phyloP scores from a whole-genome alignment of 2,113 vertebrate genomes.

The Pterophyllum scalare region DNA sequence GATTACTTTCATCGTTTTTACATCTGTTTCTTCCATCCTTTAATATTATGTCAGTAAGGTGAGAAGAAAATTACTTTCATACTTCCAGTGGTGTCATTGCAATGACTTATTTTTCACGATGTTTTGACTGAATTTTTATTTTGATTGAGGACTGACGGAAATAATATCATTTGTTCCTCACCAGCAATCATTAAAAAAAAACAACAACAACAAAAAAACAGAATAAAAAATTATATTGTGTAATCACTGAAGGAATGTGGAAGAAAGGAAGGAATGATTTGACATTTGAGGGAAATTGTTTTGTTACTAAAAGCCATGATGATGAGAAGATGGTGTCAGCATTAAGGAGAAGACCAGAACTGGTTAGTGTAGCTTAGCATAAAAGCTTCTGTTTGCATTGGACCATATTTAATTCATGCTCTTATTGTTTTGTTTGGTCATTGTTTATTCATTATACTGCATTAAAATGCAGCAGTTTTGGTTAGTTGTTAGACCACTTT shows the following conservation, averaged over 20 bases:
- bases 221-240: background rate
- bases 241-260: background rate
- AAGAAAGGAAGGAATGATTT: background rate
- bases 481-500: too few relatives aligned
- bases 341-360: background rate
- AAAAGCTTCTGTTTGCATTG: background rate
- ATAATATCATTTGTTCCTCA: background rate
- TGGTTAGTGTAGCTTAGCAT: background rate
- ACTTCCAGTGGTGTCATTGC: constrained; percentile 3
- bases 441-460: background rate
- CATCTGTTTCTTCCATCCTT: background rate
- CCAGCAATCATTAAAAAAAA: background rate
- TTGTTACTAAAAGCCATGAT: background rate
- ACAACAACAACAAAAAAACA: background rate
- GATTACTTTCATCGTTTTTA: constrained; percentile 3
- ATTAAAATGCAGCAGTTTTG: background rate
- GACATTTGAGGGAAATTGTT: background rate
- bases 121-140: background rate
- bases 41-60: background rate
- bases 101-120: background rate
- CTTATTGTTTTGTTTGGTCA: background rate
- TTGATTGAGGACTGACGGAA: background rate
- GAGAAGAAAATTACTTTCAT: background rate
- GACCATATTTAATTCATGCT: background rate
- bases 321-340: background rate